Evolutionary conservation across 1,140 invertebrate genomes (phyloP), one percentile per base, ranked within the genome.

Genomic region (Temnothorax nylanderi): DNA sequence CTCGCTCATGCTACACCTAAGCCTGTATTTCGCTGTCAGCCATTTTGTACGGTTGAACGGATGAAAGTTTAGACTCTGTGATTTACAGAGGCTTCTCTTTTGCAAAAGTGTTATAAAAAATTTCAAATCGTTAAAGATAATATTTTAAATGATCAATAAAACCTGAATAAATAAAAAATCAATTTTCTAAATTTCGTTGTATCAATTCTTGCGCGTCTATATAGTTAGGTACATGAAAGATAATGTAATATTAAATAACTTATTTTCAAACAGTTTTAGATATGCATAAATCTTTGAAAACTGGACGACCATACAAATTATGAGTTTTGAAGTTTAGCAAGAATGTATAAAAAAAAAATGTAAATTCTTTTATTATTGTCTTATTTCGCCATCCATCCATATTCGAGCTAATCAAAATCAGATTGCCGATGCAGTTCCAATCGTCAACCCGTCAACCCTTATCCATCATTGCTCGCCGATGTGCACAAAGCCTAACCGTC

Each of bases 11-110:
- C 26, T 89, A 62, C 88, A 76, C 67, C 54, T 72, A 80, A 80
- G 85, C 51, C 62, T 82, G 88, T 51, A 69, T 89, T 87, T 74
- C 58, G 64, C n/a, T 47, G 47, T n/a, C 47, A 11, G 26, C 34
- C 6, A 64, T 65, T 41, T n/a, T 49, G 18, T 1, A 21, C 10
- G 37, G 10, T 0, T 44, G 13, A 32, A 26, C 56, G n/a, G 7
- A 60, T 34, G 16, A 49, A 16, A 21, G 41, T n/a, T 71, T 13
- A 56, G 3, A 81, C 4, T 26, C 2, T 54, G 2, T 18, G 3
- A 71, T 71, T 81, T 80, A 10, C 6, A 41, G 11, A 81, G 5
- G 21, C 8, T 65, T 13, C 1, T 21, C 0, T 37, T 78, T 44
- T 60, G 3, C 4, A 60, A n/a, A 7, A 72, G 16, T 13, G 18